Base-by-base conservation (phyloP, 2,797 vertebrate species). In the Trachops cirrhosus region DNA sequence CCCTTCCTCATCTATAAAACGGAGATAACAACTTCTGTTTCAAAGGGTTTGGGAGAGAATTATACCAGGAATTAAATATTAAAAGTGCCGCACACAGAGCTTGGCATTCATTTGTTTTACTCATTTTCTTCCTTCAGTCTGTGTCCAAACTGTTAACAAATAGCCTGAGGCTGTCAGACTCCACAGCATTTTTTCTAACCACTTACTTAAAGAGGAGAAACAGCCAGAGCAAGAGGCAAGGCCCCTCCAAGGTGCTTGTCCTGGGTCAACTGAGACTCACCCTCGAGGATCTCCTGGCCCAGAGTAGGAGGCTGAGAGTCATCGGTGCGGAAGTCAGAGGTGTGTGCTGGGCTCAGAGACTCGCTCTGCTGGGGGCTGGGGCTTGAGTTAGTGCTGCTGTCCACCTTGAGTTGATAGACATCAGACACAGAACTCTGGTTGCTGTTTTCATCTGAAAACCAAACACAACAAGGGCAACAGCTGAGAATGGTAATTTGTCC, bases 371-470 rank as follows among this genome's bases (percentile, higher is more conserved):
- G 99, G 0, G 99, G 99, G 97, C 99, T 99, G 92, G 98, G 99
- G 96, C 98, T 99, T 29, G 99, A 99, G 96, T 99, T 99, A 95
- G 99, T 99, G 97, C 99, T 99, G 99, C 99, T 99, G 97, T 99
- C 99, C 98, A 99, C 99, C 98, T 99, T 99, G 62, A 99, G 98
- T 93, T 99, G 99, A 97, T 99, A 99, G 67, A 99, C 99, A 0
- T 99, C 99, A 0, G 99, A 99, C 97, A 99, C 97, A 77, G 99
- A 99, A 96, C 99, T 99, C 99, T 99, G 99, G 98, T 99, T 99
- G 98, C 99, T 99, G 98, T 99, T 99, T 98, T 99, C 99, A 98
- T 99, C 99, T 99, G 98, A 79, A 98, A 98, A 97, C 89, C 96
- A 97, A 97, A 96, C 92, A 92, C 52, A 91, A 97, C 48, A 73